Evolutionary conservation across 2,113 vertebrate species (phyloP).

Genomic region (Ciconia boyciana): DNA sequence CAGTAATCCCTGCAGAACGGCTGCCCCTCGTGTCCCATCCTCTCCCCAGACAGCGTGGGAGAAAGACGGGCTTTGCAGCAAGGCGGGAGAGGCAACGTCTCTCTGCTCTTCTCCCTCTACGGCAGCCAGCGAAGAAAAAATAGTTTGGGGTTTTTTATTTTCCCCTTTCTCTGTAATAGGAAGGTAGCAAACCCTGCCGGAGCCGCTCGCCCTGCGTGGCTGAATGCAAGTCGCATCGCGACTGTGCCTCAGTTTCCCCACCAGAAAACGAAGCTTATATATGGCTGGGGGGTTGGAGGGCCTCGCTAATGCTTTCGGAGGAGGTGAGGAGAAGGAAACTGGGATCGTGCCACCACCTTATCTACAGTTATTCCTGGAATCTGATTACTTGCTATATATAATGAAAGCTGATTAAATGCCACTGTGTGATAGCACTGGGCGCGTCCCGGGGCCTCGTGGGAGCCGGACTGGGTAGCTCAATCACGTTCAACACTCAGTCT

Average conservation of each 20-base stretch:
- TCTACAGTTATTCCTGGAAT: conserved; percentile 59
- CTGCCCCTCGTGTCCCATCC: neutral
- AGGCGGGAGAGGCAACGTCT: neutral
- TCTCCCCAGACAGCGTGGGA: neutral
- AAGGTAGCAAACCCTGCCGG: neutral
- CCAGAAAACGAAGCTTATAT: rapidly evolving
- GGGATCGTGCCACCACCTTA: conserved; percentile 8
- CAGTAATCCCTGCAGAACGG: neutral
- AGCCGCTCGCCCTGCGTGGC: rapidly evolving
- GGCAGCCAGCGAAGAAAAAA: rapidly evolving
- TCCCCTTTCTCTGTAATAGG: rapidly evolving
- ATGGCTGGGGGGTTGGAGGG: neutral
- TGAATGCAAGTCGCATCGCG: rapidly evolving
- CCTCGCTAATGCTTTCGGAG: rapidly evolving
- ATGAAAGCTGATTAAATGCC: conserved; percentile 37
- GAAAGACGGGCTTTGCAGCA: neutral
- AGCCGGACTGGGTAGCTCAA: neutral
- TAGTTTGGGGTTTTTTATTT: rapidly evolving
- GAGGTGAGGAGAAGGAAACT: neutral
- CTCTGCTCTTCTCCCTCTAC: neutral
- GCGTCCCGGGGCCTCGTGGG: neutral
- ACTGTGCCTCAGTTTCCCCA: neutral
- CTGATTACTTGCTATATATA: neutral
- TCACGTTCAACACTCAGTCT: rapidly evolving
- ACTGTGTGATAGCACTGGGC: neutral